Evolutionary conservation across 2,113 vertebrate species (phyloP), one percentile per base, ranked within the genome.

Genomic region (Brachypodius melanocephalos): DNA sequence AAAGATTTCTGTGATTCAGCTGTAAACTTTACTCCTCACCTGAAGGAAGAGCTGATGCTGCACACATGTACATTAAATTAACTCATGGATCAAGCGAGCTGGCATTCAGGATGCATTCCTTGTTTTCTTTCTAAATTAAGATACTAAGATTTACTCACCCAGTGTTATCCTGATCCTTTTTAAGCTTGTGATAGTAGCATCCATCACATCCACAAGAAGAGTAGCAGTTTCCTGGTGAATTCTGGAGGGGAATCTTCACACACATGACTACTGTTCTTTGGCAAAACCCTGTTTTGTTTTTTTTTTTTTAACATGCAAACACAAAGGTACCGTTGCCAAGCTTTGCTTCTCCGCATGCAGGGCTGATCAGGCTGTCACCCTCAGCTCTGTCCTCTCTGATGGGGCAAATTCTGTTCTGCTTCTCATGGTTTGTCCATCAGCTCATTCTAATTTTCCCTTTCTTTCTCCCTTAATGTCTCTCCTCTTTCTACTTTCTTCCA

Each of bases 1-100:
- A 43, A 59, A 57, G 21, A 36, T 1, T 62, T 81, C 8, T 61
- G 54, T 61, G 59, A 74, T 69, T 22, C 38, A 16, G 17, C 17
- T n/a, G 29, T 46, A 58, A 51, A 63, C 13, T 73, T 89, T 25
- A 20, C 17, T 65, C 3, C 1, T 43, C 40, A 24, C 20, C 45
- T 86, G 19, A 46, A 68, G 48, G 52, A 79, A 36, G 34, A 79
- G 54, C 48, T 71, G 48, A 31, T 63, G 26, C 28, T 93, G 36
- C 49, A 58, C 31, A 10, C 0, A 0, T 22, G 8, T 32, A 4
- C 2, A 1, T 67, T 54, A 49, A 52, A 58, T 40, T 12, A 90
- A 75, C 45, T 48, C 3, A 0, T 25, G 42, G 17, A 73, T 58
- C 20, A 58, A 61, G 46, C 4, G 1, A 54, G 25, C 45, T 84